Conservation (phyloP, 2,113 vertebrate species). For the Sylvilagus bachmani region DNA sequence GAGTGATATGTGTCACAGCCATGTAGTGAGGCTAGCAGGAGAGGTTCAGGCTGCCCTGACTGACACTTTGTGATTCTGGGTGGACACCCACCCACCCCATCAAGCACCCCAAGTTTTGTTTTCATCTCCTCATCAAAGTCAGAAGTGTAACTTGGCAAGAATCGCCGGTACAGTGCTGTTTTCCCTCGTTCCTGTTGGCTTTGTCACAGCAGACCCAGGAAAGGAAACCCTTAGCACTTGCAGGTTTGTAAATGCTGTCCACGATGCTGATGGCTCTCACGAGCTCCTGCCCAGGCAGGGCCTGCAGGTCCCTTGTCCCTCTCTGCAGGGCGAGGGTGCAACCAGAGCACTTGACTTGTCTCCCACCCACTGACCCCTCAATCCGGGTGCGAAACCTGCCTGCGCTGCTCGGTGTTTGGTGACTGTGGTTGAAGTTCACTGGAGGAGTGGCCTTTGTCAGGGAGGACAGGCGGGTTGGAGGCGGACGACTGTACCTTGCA, state of each 20-base stretch:
- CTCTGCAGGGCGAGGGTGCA: neutral
- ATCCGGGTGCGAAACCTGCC: slow-evolving; percentile 35
- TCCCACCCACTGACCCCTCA: too few species aligned
- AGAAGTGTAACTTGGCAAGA: too few species aligned
- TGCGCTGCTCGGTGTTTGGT: slow-evolving; percentile 33
- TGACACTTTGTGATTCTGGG: too few species aligned
- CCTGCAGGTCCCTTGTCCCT: too few species aligned
- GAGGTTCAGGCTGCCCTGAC: too few species aligned
- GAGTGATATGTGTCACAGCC: too few species aligned
- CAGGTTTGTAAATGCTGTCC: rapidly evolving
- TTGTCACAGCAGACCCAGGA: neutral
- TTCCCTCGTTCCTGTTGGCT: neutral
- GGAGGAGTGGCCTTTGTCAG: neutral
- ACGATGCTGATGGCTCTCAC: too few species aligned
- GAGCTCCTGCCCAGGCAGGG: too few species aligned
- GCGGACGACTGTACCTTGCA: neutral
- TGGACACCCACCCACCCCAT: neutral
- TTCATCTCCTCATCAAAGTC: neutral
- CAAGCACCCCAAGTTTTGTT: rapidly evolving
- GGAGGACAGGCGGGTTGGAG: neutral
- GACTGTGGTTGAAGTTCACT: neutral
- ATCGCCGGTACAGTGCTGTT: neutral
- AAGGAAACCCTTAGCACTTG: neutral
- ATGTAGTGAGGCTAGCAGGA: too few species aligned
- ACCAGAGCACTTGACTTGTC: slow-evolving; percentile 37